A percentile compares a stretch with the other conserved stretches of the same genome.
Conservation (phyloP, 2,888 invertebrate species). For the Erynnis tages region DNA sequence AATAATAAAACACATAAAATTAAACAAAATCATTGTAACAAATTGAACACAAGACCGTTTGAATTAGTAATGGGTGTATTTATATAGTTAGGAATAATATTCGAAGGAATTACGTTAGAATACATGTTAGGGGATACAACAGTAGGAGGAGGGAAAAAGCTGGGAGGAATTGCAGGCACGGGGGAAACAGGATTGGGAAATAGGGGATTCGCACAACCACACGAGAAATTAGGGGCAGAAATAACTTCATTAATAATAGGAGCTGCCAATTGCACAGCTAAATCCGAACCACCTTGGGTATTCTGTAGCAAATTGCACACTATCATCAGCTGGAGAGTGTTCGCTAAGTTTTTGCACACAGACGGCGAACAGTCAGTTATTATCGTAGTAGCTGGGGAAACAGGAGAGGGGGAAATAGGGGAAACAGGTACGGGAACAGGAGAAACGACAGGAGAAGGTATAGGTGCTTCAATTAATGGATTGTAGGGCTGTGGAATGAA, state of each 20-base stretch:
- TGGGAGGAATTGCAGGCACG: neutral
- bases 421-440: neutral
- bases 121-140: constrained; percentile 34
- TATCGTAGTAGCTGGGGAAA: constrained; percentile 32
- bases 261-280: constrained; percentile 46
- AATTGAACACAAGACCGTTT: constrained; percentile 7
- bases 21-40: neutral
- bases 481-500: constrained; percentile 19
- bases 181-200: constrained; percentile 26
- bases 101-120: constrained; percentile 33
- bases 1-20: neutral
- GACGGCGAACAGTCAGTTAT: constrained; percentile 61
- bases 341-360: constrained; percentile 59
- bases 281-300: constrained; percentile 43
- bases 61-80: neutral
- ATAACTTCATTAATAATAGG: constrained; percentile 53
- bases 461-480: constrained; percentile 16
- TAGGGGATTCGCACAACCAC: constrained; percentile 46
- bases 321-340: constrained; percentile 63
- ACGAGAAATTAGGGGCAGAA: constrained; percentile 42
- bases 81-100: constrained; percentile 26
- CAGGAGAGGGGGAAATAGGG: neutral
- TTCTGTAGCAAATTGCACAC: constrained; percentile 58
- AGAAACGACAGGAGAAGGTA: constrained; percentile 33
- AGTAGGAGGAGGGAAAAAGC: constrained; percentile 13